Evolutionary conservation across 2,113 vertebrate species (phyloP).

Genomic region (Ellobius talpinus): DNA sequence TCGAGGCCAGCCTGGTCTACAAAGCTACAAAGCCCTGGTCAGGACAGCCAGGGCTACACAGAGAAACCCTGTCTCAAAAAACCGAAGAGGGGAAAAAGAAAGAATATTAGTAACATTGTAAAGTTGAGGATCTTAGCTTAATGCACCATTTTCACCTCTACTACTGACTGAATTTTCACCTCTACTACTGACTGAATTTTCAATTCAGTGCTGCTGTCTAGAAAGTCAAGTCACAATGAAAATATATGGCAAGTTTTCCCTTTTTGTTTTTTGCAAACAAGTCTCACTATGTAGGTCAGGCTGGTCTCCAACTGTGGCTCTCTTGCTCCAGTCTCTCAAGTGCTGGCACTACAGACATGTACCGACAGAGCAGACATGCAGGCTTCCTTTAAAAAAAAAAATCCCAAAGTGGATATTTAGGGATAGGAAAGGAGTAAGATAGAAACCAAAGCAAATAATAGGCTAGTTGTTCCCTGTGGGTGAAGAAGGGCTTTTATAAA

Average conservation of each 20-base stretch:
- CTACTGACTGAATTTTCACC: background rate
- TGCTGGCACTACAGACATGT: background rate
- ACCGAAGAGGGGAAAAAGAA: background rate
- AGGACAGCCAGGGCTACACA: background rate
- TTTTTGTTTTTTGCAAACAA: background rate
- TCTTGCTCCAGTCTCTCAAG: background rate
- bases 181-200: background rate
- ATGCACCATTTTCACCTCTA: background rate
- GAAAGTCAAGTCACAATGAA: slow-evolving; percentile 48
- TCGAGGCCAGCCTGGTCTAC: background rate
- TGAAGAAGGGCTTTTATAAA: background rate
- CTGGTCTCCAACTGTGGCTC: background rate
- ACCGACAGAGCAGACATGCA: background rate
- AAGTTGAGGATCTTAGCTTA: slow-evolving; percentile 28
- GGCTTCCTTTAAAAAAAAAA: background rate
- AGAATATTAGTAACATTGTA: background rate
- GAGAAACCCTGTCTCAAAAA: background rate
- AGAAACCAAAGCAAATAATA: background rate
- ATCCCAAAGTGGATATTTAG: slow-evolving; percentile 44
- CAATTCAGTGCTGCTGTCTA: background rate
- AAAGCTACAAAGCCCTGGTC: no score
- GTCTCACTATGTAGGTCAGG: background rate
- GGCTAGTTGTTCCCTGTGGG: background rate
- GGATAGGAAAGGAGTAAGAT: slow-evolving; percentile 36
- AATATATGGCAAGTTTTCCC: slow-evolving; percentile 1